These are phyloP conservation scores for Phataginus tetradactyla DNA, from an alignment of 2,797 vertebrate genomes.

Conservation along the genomic window DNA sequence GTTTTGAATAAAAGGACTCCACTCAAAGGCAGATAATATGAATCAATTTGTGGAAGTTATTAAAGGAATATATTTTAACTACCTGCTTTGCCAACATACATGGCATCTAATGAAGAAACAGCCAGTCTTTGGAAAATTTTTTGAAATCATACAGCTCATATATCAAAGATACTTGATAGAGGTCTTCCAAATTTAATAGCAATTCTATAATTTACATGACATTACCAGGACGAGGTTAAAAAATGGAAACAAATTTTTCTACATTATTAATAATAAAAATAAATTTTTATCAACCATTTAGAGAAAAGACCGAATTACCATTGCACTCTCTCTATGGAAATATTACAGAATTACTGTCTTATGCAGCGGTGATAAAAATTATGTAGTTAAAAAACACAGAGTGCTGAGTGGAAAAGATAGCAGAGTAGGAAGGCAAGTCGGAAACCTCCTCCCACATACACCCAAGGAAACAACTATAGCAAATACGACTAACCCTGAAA, in stretches of 20 bases:
- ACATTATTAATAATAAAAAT: background rate
- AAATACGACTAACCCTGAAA: no score
- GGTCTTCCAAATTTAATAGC: background rate
- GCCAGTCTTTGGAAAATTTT: background rate
- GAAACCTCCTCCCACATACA: no score
- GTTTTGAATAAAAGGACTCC: background rate
- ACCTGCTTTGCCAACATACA: background rate
- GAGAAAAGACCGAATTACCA: background rate
- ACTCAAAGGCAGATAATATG: background rate
- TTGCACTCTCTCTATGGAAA: background rate
- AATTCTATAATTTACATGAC: background rate
- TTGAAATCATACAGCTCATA: background rate
- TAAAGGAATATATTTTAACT: conserved; percentile 13
- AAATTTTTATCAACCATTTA: background rate
- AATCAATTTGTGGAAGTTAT: background rate
- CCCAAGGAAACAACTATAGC: no score
- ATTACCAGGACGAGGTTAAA: background rate
- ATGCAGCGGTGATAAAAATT: background rate
- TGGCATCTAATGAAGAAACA: background rate
- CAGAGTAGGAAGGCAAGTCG: no score
- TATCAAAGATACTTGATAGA: background rate
- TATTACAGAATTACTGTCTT: background rate
- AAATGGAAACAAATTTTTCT: background rate
- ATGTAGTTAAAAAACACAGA: background rate
- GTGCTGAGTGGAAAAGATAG: no score